Evolutionary conservation across 2,113 vertebrate species (phyloP).

Genomic region (Plotosus lineatus): DNA sequence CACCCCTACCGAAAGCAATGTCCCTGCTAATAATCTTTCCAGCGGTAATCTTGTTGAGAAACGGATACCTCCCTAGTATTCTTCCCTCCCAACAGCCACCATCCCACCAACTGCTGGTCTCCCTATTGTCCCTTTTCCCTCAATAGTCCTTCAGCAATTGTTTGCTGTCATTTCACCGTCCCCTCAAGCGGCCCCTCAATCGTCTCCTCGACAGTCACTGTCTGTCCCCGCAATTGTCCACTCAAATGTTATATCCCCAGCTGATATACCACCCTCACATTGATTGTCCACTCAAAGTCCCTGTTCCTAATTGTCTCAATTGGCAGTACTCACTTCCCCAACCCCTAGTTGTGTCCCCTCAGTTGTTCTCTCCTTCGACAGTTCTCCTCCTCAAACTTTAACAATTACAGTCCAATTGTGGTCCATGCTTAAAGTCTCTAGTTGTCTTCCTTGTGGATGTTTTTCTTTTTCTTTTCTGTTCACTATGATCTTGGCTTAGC

Average conservation of each 20-base stretch:
- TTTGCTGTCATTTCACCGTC: no score
- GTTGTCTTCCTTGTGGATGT: background rate
- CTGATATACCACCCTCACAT: no score
- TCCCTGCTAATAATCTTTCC: no score
- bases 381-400: background rate
- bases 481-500: background rate
- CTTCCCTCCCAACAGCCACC: background rate
- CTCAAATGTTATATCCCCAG: no score
- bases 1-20: no score
- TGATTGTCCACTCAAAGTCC: no score
- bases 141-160: no score
- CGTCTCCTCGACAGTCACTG: background rate
- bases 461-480: background rate
- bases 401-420: background rate
- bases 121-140: background rate
- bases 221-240: background rate
- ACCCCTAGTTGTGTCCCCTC: no score
- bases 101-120: background rate
- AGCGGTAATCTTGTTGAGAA: no score
- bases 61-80: background rate
- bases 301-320: no score
- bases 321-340: no score
- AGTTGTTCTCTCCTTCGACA: background rate
- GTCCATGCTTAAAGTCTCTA: slow-evolving; percentile 6
- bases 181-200: background rate